Percentiles rank a stretch among this genome's conserved stretches.
Conservation (phyloP, 2,888 invertebrate genomes). For the Tinea semifulvella region DNA sequence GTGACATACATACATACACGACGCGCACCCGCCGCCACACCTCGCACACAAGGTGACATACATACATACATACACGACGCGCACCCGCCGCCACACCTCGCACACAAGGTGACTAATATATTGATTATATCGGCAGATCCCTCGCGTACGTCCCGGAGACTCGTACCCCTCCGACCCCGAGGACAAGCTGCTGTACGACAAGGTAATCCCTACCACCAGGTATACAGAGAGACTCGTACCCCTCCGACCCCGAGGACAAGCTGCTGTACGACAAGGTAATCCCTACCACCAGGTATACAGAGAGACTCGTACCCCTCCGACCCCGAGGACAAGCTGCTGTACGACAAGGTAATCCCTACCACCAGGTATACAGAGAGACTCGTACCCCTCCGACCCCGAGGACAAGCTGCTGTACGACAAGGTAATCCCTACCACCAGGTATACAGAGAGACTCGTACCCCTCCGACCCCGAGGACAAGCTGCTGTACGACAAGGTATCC, state of each 20-base stretch:
- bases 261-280: conserved; percentile 74
- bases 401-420: conserved; percentile 71
- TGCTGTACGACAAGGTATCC: conserved; percentile 74
- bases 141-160: conserved; percentile 47
- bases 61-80: too few relatives aligned
- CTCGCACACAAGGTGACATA: conserved; percentile 47
- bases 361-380: too few relatives aligned
- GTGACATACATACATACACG: too few relatives aligned
- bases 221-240: conserved; percentile 55
- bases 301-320: conserved; percentile 64
- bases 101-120: conserved; percentile 38
- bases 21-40: conserved; percentile 86
- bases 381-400: conserved; percentile 66
- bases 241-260: conserved; percentile 68
- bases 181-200: conserved; percentile 70
- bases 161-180: conserved; percentile 67
- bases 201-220: conserved; percentile 48
- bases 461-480: conserved; percentile 67
- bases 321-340: conserved; percentile 67
- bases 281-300: too few relatives aligned
- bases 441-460: conserved; percentile 60
- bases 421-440: too few relatives aligned
- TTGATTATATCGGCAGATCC: conserved; percentile 40
- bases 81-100: conserved; percentile 75
- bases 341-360: too few relatives aligned